Conservation (phyloP, 2,113 vertebrate genomes). For the Phalacrocorax brasilianus region DNA sequence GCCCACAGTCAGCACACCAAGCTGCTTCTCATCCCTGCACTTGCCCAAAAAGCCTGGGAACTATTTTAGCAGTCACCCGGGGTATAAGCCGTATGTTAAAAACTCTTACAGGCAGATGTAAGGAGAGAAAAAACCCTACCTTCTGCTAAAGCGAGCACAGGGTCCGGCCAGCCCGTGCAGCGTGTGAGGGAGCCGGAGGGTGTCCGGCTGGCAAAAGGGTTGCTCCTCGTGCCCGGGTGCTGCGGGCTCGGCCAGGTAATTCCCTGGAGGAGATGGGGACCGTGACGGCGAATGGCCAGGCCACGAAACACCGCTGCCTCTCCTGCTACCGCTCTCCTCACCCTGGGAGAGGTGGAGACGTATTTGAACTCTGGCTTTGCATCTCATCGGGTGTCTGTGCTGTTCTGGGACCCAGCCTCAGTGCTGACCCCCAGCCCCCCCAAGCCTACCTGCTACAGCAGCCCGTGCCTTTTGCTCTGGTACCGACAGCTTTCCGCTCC, state of each 20-base stretch:
- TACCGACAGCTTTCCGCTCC: background rate
- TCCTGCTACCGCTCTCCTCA: background rate
- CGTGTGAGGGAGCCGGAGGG: background rate
- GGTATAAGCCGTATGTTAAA: background rate
- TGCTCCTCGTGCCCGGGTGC: accelerated
- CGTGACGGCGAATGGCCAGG: accelerated
- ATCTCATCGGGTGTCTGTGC: too few species aligned
- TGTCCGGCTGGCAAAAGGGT: background rate
- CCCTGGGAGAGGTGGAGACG: accelerated
- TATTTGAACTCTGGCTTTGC: background rate
- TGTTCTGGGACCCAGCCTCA: background rate
- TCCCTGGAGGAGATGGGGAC: background rate
- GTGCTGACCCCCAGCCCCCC: background rate
- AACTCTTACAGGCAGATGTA: background rate
- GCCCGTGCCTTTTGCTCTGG: background rate
- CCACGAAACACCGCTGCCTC: background rate
- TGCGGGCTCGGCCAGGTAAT: background rate
- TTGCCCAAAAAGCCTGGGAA: background rate
- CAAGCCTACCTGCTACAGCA: background rate
- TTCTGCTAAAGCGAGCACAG: background rate
- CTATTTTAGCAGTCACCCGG: background rate
- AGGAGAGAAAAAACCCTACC: background rate
- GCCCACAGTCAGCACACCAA: background rate
- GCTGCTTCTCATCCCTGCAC: background rate
- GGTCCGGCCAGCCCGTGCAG: background rate